These are phyloP conservation scores for Beris chalybata DNA, from an alignment of 2,888 invertebrate genomes.

Conservation along the genomic window DNA sequence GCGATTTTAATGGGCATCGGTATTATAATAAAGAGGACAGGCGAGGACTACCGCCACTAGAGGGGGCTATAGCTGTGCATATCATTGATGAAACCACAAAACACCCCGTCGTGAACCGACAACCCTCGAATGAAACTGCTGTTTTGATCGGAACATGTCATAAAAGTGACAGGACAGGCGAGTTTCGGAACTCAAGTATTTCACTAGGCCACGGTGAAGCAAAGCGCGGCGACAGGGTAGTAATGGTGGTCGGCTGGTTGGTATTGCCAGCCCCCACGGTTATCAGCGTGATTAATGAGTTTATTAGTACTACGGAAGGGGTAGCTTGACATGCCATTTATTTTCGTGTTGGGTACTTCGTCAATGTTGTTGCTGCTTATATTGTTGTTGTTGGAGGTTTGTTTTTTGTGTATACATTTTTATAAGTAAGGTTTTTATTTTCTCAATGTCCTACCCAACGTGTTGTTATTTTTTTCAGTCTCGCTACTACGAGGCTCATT, in stretches of 20 bases:
- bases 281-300: slow-evolving; percentile 37
- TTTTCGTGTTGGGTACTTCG: slow-evolving; percentile 37
- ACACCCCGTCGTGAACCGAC: slow-evolving; percentile 22
- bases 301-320: slow-evolving; percentile 40
- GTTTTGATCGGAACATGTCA: slow-evolving; percentile 38
- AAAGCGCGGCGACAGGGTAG: neutral
- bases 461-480: no score
- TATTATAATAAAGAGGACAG: neutral
- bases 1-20: slow-evolving; percentile 19
- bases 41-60: neutral
- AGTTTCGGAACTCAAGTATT: slow-evolving; percentile 28
- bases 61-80: neutral
- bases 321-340: slow-evolving; percentile 39
- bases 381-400: slow-evolving; percentile 15
- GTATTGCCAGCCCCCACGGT: slow-evolving; percentile 20
- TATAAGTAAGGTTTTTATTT: no score
- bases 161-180: slow-evolving; percentile 38
- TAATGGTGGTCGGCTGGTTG: neutral
- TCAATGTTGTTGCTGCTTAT: slow-evolving; percentile 28
- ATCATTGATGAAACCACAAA: slow-evolving; percentile 19
- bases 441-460: no score
- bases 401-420: slow-evolving; percentile 13
- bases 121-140: slow-evolving; percentile 21
- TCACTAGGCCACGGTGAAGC: slow-evolving; percentile 6
- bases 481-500: slow-evolving; percentile 30